A percentile compares a stretch with the other conserved stretches of the same genome.
phyloP scores from a whole-genome alignment of 2,113 vertebrate species.

The Pampusana beccarii region DNA sequence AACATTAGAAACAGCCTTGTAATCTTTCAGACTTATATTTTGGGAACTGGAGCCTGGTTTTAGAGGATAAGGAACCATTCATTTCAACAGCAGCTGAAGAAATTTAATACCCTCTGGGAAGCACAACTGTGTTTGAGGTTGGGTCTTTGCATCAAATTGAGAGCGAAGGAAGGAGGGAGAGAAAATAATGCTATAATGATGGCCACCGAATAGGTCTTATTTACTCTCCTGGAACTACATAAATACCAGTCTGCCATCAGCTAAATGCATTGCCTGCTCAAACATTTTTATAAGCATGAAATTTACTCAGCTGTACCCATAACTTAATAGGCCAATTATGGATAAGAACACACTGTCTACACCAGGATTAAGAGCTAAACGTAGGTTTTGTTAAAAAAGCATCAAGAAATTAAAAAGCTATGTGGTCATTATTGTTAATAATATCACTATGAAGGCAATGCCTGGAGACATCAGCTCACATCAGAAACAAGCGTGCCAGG shows the following conservation, averaged over 20 bases:
- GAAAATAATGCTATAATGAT: constrained; percentile 7
- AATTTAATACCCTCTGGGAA: background rate
- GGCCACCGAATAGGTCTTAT: background rate
- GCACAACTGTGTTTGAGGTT: accelerated
- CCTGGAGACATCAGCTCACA: background rate
- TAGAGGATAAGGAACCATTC: background rate
- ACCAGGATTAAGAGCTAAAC: constrained; percentile 4
- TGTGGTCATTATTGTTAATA: background rate
- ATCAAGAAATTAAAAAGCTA: constrained; percentile 17
- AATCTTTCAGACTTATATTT: background rate
- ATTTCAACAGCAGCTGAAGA: background rate
- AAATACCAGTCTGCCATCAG: constrained; percentile 44
- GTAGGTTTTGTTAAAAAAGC: background rate
- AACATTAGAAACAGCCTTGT: background rate
- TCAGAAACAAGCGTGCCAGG: background rate
- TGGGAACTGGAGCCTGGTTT: background rate
- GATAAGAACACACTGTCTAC: background rate
- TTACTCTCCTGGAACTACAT: constrained; percentile 48
- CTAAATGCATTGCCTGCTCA: constrained; percentile 42
- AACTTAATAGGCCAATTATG: constrained; percentile 37
- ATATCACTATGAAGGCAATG: background rate
- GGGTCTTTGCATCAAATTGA: background rate
- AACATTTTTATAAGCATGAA: constrained; percentile 31
- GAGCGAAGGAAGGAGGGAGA: background rate
- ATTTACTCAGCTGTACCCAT: constrained; percentile 45